Evolutionary conservation across 2,797 vertebrate species (phyloP), one percentile per base, ranked within the genome.

Genomic region (Microctenopoma lineatum): DNA sequence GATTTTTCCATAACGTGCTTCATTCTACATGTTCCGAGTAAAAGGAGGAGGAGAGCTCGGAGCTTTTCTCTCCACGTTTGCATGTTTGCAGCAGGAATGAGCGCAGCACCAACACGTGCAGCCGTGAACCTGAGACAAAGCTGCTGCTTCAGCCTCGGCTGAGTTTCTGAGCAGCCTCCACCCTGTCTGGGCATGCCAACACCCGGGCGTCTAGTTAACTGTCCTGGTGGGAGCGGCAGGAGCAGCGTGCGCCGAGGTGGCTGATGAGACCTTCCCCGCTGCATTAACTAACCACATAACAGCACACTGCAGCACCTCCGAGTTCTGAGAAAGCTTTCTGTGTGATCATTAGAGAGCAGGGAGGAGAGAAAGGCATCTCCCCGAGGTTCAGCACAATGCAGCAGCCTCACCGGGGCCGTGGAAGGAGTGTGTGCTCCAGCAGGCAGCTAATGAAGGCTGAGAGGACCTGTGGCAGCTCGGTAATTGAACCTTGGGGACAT

Each of bases 401-500:
- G 14, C 72, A 51, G 57, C 56, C 79, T 46, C 77, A 18, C 12
- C 12, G 41, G 54, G 48, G 25, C 66, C 55, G 61, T 54, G 70
- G 65, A 73, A 55, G 68, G 58, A 74, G 81, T 25, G 79, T 82
- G 79, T 81, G 87, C 80, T 83, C 81, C 80, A 72, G 77, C 69
- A 66, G 80, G 87, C 80, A 76, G 86, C 87, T 92, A 88, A 92
- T 92, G 89, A 92, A 78, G 86, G 87, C 87, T 83, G 79, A 79
- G 84, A 81, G 67, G 81, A 86, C 73, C 89, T 85, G 83, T 77
- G 86, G 85, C 39, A 79, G 78, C 79, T 65, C 66, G 13, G 59
- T 92, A 91, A 94, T 90, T 93, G 88, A 89, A 85, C 90, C 92
- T 90, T 59, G 11, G 84, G 90, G 92, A 90, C 86, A 86, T 85